A percentile compares a stretch with the other conserved stretches of the same genome.
phyloP scores from a whole-genome alignment of 1,140 invertebrate species.

The Tyrophagus putrescentiae region DNA sequence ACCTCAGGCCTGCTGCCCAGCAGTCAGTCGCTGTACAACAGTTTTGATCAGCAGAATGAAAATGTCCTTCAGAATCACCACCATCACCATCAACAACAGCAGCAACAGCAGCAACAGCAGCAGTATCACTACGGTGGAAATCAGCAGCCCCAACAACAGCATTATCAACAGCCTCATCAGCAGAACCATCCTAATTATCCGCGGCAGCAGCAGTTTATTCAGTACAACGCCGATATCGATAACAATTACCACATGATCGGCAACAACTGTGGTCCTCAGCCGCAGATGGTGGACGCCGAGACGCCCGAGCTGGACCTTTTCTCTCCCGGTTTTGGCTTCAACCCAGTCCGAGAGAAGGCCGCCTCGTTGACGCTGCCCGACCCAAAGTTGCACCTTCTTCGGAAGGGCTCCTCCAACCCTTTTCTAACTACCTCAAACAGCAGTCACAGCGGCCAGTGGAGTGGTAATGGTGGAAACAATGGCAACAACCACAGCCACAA shows the following conservation, averaged over 20 bases:
- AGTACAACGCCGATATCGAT: not conserved
- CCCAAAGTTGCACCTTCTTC: constrained; percentile 7
- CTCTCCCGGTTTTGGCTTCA: constrained; percentile 1
- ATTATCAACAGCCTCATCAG: not conserved
- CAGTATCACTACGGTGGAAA: not conserved
- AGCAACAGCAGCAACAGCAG: not conserved
- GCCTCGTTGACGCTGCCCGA: constrained; percentile 15
- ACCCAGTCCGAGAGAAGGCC: constrained; percentile 14
- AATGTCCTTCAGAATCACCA: not conserved
- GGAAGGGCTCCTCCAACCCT: constrained; percentile 13
- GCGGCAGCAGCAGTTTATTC: too few relatives aligned
- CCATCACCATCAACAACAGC: not conserved
- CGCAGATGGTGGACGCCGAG: not conserved
- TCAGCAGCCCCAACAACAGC: not conserved
- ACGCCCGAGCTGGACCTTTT: constrained; percentile 4
- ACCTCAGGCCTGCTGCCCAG: not conserved
- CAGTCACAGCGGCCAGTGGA: too few relatives aligned
- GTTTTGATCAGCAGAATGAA: not conserved
- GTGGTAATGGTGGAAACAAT: too few relatives aligned
- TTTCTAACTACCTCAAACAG: constrained; percentile 1
- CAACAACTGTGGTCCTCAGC: not conserved
- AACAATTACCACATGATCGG: not conserved
- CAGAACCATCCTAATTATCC: not conserved
- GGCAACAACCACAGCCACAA: too few relatives aligned
- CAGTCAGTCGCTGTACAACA: too few relatives aligned